These are phyloP conservation scores for Idaea straminata DNA, from an alignment of 2,888 invertebrate species.

Conservation along the genomic window DNA sequence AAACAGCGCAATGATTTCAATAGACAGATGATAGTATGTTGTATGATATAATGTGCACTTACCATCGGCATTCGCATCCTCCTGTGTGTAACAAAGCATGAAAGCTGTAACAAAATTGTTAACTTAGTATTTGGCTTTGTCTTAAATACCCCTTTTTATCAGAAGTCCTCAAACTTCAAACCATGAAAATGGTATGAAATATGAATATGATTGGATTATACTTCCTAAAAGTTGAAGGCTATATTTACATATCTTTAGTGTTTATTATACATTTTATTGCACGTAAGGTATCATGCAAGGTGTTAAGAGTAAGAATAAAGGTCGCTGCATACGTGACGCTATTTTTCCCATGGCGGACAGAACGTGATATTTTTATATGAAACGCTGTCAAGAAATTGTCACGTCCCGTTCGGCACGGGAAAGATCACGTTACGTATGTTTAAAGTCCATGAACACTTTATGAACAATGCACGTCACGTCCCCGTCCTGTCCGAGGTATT, in stretches of 20 bases:
- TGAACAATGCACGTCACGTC: too few species aligned
- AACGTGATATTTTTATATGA: too few species aligned
- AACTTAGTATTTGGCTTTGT: constrained; percentile 38
- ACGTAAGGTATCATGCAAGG: constrained; percentile 8
- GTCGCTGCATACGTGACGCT: too few species aligned
- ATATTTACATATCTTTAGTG: background rate
- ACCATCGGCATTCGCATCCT: constrained; percentile 95
- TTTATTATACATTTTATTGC: background rate
- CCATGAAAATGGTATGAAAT: background rate
- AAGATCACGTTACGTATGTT: too few species aligned
- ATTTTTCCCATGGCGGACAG: too few species aligned
- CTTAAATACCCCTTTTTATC: background rate
- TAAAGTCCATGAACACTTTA: too few species aligned
- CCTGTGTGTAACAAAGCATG: constrained; percentile 97
- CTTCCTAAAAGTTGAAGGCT: background rate
- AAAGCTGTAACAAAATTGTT: constrained; percentile 88
- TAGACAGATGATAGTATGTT: constrained; percentile 49
- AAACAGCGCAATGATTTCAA: constrained; percentile 56
- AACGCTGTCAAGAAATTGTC: too few species aligned
- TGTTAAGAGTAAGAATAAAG: background rate
- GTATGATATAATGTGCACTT: constrained; percentile 66
- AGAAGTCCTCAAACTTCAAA: background rate
- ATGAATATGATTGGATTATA: background rate
- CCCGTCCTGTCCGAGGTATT: too few species aligned
- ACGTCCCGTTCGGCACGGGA: too few species aligned